Conservation (phyloP, 2,797 vertebrate genomes). For the Pachyuromys duprasi region DNA sequence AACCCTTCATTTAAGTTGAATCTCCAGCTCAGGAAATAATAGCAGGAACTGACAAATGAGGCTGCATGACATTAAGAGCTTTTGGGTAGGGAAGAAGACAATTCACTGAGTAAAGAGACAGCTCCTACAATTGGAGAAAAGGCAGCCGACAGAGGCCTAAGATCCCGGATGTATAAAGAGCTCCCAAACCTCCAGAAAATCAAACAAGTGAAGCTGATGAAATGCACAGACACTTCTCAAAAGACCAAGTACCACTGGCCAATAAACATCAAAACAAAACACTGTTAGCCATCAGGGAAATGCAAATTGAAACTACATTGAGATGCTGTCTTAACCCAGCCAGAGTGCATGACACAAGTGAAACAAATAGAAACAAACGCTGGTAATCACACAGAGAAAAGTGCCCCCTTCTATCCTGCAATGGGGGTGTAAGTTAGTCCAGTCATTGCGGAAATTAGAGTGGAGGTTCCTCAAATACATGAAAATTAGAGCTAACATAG, state of each 20-base stretch:
- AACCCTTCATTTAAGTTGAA: slow-evolving; percentile 36
- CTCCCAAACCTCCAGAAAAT: not conserved
- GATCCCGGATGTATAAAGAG: too few relatives aligned
- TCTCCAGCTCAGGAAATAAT: not conserved
- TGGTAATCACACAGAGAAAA: not conserved
- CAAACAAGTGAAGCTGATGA: not conserved
- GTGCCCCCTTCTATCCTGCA: not conserved
- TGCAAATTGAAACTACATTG: not conserved
- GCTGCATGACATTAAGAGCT: not conserved
- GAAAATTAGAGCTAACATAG: not conserved
- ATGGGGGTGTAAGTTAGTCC: not conserved
- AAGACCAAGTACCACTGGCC: not conserved
- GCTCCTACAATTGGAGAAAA: not conserved
- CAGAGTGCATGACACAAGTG: not conserved
- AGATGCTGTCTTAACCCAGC: not conserved
- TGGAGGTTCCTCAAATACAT: not conserved
- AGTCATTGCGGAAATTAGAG: not conserved
- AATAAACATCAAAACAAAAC: not conserved
- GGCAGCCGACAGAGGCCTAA: too few relatives aligned
- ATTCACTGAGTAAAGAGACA: not conserved
- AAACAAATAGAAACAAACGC: not conserved
- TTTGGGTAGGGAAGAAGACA: not conserved
- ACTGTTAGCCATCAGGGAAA: not conserved
- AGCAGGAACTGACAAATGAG: not conserved
- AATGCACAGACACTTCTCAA: not conserved